Evolutionary conservation across 2,888 invertebrate species (phyloP), one percentile per base, ranked within the genome.

Genomic region (Cantharis rustica): DNA sequence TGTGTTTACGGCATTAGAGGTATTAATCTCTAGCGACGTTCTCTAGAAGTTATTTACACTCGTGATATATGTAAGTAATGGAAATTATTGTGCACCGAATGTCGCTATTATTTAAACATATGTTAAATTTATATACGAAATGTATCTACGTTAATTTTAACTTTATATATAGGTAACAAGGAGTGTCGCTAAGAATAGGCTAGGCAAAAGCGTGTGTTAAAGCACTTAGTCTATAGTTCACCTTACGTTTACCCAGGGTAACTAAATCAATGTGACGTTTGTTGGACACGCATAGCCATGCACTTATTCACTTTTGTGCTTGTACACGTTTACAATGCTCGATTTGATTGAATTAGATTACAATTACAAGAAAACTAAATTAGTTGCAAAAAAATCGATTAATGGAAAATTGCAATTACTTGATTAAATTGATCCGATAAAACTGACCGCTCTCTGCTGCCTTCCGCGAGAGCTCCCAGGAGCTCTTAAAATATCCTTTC

Each of bases 251-350:
- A 71, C 72, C 68, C 69, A 64, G 74, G 76, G 69, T 69, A 71
- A 72, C 69, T 76, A 79, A 78, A 78, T 78, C 77, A 78, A 72
- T 72, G 72, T 75, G 77, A 78, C 75, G 72, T 75, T 73, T 75
- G 69, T 62, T 68, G 64, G 68, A 70, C 77, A 78, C 77, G 77
- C 77, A 75, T 73, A 75, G 27, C 66, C 75, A 61, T 78, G 77
- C 77, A 78, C 71, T 73, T 73, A 73, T 72, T 76, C 76, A 72
- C 72, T 76, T 73, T 71, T 68, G 61, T 68, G 47, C n/a, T 47
- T 71, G 71, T 66, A 71, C 69, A 66, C 66, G 47, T 64, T 68
- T 66, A 68, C 63, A 63, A 64, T 73, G 76, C 70, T 73, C 72
- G 73, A 76, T 71, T 72, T 68, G 71, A 76, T 76, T 76, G 70